Evolutionary conservation across 2,113 vertebrate genomes (phyloP).

Genomic region (Microtus oregoni): DNA sequence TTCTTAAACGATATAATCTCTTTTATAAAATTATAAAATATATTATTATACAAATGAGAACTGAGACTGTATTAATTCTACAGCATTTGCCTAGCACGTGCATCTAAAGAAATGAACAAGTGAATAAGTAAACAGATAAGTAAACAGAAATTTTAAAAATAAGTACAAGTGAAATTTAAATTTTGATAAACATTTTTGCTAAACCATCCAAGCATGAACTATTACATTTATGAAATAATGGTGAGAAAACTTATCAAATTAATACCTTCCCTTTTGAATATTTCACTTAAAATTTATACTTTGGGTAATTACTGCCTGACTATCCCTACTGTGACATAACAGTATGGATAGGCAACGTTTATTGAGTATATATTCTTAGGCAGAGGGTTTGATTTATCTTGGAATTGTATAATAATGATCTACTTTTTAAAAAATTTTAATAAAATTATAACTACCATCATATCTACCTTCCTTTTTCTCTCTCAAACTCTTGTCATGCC

Average conservation of each 20-base stretch:
- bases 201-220: neutral
- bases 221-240: slow-evolving; percentile 1
- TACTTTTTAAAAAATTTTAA: neutral
- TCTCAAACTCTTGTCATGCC: neutral
- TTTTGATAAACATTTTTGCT: neutral
- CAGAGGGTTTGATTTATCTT: slow-evolving; percentile 14
- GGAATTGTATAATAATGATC: neutral
- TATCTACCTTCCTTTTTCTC: neutral
- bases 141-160: neutral
- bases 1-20: neutral
- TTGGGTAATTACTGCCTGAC: neutral
- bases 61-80: neutral
- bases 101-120: neutral
- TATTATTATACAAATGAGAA: neutral
- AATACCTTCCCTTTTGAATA: slow-evolving; percentile 10
- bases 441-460: neutral
- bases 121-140: neutral
- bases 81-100: neutral
- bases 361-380: neutral
- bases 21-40: neutral
- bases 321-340: neutral
- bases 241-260: neutral
- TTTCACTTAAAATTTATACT: slow-evolving; percentile 8
- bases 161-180: neutral
- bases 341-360: neutral